Base-by-base conservation (phyloP, 2,113 vertebrate genomes). In the Lonchura striata region DNA sequence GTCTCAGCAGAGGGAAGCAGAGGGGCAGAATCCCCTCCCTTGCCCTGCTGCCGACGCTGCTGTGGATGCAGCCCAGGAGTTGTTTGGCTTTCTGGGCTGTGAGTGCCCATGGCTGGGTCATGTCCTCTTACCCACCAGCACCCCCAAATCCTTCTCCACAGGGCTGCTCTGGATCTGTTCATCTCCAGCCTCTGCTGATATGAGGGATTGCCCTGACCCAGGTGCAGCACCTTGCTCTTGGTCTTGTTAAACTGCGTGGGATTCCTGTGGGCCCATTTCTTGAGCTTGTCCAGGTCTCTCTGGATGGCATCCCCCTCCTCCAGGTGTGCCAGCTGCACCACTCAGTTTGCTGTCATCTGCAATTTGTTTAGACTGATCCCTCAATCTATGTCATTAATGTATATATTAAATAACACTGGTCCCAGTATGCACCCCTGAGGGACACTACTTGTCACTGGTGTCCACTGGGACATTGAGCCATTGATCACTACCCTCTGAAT, bases 21-120 rank as follows among this genome's bases (percentile, higher is more conserved):
- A n/a, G n/a, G n/a, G n/a, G 4, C 17, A 76, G 52, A 31, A 42
- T 50, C 61, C 18, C 14, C 14, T 37, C 6, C 17, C 27, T 68
- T 0, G 2, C 8, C 4, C 41, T 47, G 24, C 50, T 56, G 35
- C 10, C 12, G 15, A 33, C 0, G 0, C 37, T 74, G 41, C 41
- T 56, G 15, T 56, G 41, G 23, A 7, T 50, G 31, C 35, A 35
- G 25, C 33, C 33, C 33, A 37, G 33, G 47, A 30, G 2, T 24
- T 3, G 5, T 13, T 63, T 11, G 14, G 11, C 17, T 46, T 39
- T 63, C 35, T 50, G 79, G 5, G 19, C 23, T 63, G 23, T 12
- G 14, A n/a, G 23, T 49, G 6, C 41, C 7, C 27, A 33, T 25
- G 24, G 28, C 28, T 25, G 39, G 22, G 18, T 54, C 15, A 64